Evolutionary conservation across 2,888 invertebrate species (phyloP), one percentile per base, ranked within the genome.

Genomic region (Trissoscelio sp.): DNA sequence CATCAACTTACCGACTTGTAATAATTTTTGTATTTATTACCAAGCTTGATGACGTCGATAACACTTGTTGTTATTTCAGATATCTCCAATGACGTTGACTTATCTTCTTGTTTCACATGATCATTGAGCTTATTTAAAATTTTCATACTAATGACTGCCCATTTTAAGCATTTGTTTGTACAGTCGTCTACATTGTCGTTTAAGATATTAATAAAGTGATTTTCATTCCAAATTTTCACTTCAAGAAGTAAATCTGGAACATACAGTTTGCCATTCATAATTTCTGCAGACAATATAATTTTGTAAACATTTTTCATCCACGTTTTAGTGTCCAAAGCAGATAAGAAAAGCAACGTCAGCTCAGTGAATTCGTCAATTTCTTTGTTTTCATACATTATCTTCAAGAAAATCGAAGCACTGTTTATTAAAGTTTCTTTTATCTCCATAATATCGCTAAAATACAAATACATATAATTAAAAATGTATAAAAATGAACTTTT

Each of bases 251-350:
- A 82, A 79, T 83, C 84, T 1, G 86, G 78, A 3, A 86, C 62
- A 53, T 88, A 87, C n/a, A 91, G 84, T 83, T 88, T 87, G 5
- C 91, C 91, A 16, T 85, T 87, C 31, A 91, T 75, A 3, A 91
- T 80, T 86, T 91, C 91, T 0, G 87, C 89, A 18, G 89, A 88
- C 7, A 91, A 67, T 51, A 89, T 85, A 48, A 90, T 84, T 20
- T 81, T 83, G 53, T 88, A 86, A n/a, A 85, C 82, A 64, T 86
- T 85, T 1, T 85, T 81, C 69, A 91, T 85, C 88, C 89, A 90
- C 9, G 75, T 69, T 70, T 83, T 83, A 20, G 88, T 86, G 51
- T 90, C 86, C 7, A 87, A 84, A 24, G 86, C 83, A 18, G 85
- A 86, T 31, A 89, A 79, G 53, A 89, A 87, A 34, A 83, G 83